Evolutionary conservation across 2,113 vertebrate species (phyloP).

Genomic region (Eudorcas thomsonii): DNA sequence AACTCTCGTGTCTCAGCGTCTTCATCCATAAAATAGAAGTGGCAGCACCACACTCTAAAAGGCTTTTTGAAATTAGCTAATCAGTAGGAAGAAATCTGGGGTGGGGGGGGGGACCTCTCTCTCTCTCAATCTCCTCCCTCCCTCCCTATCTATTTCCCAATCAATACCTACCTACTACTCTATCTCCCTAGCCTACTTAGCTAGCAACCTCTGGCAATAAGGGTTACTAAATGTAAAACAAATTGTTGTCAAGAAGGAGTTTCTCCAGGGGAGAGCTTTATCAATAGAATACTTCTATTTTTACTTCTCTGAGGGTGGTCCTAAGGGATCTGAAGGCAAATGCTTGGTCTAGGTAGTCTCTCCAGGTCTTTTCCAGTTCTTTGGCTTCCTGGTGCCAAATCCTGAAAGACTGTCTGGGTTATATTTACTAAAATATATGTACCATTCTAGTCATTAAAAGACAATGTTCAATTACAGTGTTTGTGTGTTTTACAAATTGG

Average conservation of each 20-base stretch:
- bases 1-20: background rate
- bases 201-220: background rate
- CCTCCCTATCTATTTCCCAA: background rate
- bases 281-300: background rate
- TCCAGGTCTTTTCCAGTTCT: background rate
- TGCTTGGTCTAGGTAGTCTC: background rate
- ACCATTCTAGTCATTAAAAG: background rate
- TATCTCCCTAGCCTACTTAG: background rate
- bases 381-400: background rate
- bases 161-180: background rate
- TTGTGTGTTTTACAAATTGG: background rate
- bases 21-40: slow-evolving; percentile 2
- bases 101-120: too few relatives aligned
- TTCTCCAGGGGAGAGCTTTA: background rate
- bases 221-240: background rate
- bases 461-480: background rate
- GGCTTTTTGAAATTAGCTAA: background rate
- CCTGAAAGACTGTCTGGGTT: background rate
- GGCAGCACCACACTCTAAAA: background rate
- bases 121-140: background rate
- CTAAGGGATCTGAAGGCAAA: background rate
- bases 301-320: slow-evolving; percentile 22
- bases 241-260: background rate
- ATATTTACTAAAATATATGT: background rate
- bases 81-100: background rate